Evolutionary conservation across 2,888 invertebrate genomes (phyloP), one percentile per base, ranked within the genome.

Genomic region (Phytoseiulus persimilis): DNA sequence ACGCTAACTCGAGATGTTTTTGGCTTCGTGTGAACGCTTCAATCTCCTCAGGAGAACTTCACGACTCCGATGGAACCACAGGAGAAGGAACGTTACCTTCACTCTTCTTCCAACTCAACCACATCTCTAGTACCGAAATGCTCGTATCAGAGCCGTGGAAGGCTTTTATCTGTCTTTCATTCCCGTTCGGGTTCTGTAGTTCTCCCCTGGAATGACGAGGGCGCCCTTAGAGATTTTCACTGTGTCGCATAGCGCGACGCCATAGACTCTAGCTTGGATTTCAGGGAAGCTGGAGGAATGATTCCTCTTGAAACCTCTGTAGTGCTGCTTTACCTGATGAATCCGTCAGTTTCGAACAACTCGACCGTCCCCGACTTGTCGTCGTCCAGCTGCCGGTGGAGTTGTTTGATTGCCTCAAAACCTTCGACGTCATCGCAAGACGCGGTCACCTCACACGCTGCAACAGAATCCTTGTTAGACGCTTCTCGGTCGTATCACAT

Each of bases 321-420:
- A n/a, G n/a, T n/a, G n/a, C n/a, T n/a, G n/a, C 5, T 28, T 31
- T 83, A 90, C 31, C 39, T 23, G 83, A 83, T 83, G 94, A 98
- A 98, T 94, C 98, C 98, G 93, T 98, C 97, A 91, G 98, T 98
- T 94, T 99, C 99, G 91, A 96, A 95, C 91, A 98, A 95, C 93
- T 99, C 99, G 91, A 99, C 96, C 93, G 97, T 97, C 91, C 99
- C 99, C 94, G 98, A 97, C 92, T 96, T 96, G 94, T 99, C 99
- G 93, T 99, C 99, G 93, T 99, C 99, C 91, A 99, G 94, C 93
- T 98, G 97, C 91, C 95, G 94, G 94, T 99, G 99, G 84, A 99
- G 95, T 91, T 96, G 95, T 91, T 95, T 95, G 92, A 99, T 98
- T 90, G 99, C 98, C 93, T 98, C 98, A 92, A 97, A 95, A 45